Evolutionary conservation across 2,888 invertebrate species (phyloP).

Genomic region (Plutella xylostella): DNA sequence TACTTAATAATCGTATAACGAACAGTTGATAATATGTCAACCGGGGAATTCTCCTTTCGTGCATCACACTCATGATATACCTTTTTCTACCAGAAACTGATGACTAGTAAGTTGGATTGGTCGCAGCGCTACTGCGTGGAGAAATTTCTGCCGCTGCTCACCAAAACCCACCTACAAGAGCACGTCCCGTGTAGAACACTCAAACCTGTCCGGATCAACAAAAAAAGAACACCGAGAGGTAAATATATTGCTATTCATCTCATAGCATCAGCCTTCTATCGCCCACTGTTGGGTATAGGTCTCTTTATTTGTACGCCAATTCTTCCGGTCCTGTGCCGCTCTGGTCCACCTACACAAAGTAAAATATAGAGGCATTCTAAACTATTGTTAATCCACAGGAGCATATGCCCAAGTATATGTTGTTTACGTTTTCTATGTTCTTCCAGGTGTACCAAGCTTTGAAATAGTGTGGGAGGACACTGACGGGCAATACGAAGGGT

Average conservation of each 20-base stretch:
- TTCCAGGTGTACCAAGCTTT: slow-evolving; percentile 73
- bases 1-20: too few species aligned
- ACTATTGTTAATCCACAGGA: too few species aligned
- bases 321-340: too few species aligned
- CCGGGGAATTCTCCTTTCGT: too few species aligned
- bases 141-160: slow-evolving; percentile 80
- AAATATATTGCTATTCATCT: slow-evolving; percentile 10
- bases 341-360: too few species aligned
- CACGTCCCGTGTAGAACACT: slow-evolving; percentile 38
- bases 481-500: slow-evolving; percentile 62
- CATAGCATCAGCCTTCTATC: too few species aligned
- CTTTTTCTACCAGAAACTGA: slow-evolving; percentile 68
- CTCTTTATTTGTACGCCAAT: too few species aligned
- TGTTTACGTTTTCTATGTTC: slow-evolving; percentile 9
- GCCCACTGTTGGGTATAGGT: too few species aligned
- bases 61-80: too few species aligned
- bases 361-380: too few species aligned
- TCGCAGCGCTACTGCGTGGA: slow-evolving; percentile 80
- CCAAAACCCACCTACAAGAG: slow-evolving; percentile 79
- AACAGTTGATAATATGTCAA: too few species aligned
- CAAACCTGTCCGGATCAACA: slow-evolving; percentile 42
- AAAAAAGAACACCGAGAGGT: slow-evolving; percentile 65
- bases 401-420: too few species aligned
- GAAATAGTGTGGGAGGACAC: slow-evolving; percentile 79
- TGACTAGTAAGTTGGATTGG: slow-evolving; percentile 78